Conservation (phyloP, 2,888 invertebrate genomes). For the Harpalus rubripes region DNA sequence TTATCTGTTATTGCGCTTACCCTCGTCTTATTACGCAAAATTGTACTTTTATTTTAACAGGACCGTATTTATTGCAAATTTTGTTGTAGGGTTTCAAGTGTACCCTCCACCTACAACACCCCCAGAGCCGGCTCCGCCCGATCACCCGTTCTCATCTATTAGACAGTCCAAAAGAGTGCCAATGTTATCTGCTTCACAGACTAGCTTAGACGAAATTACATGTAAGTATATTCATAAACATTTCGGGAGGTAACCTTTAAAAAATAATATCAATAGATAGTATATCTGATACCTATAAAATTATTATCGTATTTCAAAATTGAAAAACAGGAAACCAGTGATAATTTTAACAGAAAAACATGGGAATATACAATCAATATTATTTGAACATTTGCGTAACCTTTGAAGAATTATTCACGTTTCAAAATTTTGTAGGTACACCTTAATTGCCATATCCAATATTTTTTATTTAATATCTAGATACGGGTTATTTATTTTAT, state of each 20-base stretch:
- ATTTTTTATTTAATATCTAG: too few species aligned
- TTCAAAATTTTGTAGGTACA: too few species aligned
- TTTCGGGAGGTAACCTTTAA: constrained; percentile 22
- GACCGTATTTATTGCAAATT: neutral
- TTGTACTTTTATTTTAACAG: neutral
- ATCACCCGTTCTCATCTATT: constrained; percentile 79
- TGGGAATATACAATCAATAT: too few species aligned
- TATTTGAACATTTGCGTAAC: too few species aligned
- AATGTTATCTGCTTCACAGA: constrained; percentile 80
- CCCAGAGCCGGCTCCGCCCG: constrained; percentile 91
- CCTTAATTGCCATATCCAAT: too few species aligned
- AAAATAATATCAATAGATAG: neutral
- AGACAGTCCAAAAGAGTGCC: constrained; percentile 78
- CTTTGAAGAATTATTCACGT: too few species aligned
- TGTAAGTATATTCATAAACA: constrained; percentile 76
- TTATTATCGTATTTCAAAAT: neutral
- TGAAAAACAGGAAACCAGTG: neutral
- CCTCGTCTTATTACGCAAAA: too few species aligned
- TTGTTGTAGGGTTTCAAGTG: constrained; percentile 85
- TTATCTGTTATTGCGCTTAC: too few species aligned
- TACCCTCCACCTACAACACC: constrained; percentile 92
- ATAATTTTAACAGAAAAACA: neutral
- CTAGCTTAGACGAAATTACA: constrained; percentile 84
- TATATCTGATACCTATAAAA: too few species aligned
- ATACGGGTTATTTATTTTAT: too few species aligned